Evolutionary conservation across 1,140 invertebrate species (phyloP).

Genomic region (Danaus plexippus): DNA sequence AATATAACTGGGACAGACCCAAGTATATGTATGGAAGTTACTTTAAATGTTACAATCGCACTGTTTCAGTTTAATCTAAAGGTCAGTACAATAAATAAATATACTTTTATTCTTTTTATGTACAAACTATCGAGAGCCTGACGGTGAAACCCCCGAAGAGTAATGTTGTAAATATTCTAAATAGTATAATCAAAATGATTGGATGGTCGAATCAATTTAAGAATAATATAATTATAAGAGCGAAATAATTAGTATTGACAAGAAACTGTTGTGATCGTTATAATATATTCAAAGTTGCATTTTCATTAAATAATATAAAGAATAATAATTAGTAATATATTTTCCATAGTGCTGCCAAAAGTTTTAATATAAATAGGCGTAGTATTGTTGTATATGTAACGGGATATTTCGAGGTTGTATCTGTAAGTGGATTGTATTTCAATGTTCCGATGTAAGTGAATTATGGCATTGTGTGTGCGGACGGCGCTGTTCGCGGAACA

Average conservation of each 20-base stretch:
- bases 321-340: conserved; percentile 68
- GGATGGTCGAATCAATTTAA: conserved; percentile 18
- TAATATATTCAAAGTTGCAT: conserved; percentile 66
- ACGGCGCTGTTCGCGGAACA: not conserved
- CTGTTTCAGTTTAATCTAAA: too few species aligned
- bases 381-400: conserved; percentile 63
- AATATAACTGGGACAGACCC: too few species aligned
- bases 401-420: conserved; percentile 62
- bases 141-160: conserved; percentile 61
- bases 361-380: conserved; percentile 58
- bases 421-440: conserved; percentile 57
- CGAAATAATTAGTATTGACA: conserved; percentile 37
- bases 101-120: too few species aligned
- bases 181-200: conserved; percentile 13
- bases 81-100: too few species aligned
- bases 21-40: too few species aligned
- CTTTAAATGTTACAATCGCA: too few species aligned
- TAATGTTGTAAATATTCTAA: conserved; percentile 51
- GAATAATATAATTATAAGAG: conserved; percentile 12
- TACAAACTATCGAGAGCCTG: conserved; percentile 20
- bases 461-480: conserved; percentile 4
- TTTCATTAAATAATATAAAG: conserved; percentile 51
- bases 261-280: conserved; percentile 69
- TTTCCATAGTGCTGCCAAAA: conserved; percentile 71
- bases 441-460: conserved; percentile 28